phyloP scores from a whole-genome alignment of 2,113 vertebrate species.

The Corythoichthys haematopterus region DNA sequence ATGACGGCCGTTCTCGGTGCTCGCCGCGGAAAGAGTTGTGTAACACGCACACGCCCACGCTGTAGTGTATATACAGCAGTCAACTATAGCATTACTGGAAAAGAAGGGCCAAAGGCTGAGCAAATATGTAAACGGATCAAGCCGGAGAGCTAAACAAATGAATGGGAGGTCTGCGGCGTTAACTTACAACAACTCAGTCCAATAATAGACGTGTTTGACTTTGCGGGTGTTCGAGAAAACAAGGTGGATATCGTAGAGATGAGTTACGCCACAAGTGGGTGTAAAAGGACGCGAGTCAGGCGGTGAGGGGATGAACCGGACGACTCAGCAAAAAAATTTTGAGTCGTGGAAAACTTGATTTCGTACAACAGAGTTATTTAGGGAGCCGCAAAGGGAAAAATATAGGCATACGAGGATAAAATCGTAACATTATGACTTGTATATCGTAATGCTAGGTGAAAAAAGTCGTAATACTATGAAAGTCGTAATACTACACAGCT shows the following conservation, averaged over 20 bases:
- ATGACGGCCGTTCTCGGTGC: constrained; percentile 69
- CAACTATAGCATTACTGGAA: constrained; percentile 59
- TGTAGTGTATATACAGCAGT: constrained; percentile 14
- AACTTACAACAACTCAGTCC: constrained; percentile 46
- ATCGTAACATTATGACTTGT: too few relatives aligned
- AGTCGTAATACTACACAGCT: too few relatives aligned
- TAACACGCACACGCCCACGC: constrained; percentile 43
- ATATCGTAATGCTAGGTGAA: too few relatives aligned
- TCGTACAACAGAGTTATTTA: too few relatives aligned
- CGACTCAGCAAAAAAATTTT: too few relatives aligned
- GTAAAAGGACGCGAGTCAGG: background rate
- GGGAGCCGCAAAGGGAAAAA: too few relatives aligned
- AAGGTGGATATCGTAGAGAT: background rate
- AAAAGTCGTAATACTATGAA: too few relatives aligned
- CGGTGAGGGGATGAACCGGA: background rate
- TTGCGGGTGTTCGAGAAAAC: constrained; percentile 11
- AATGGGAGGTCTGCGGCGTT: constrained; percentile 66
- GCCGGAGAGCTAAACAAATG: constrained; percentile 68
- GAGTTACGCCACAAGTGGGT: background rate
- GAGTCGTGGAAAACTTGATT: too few relatives aligned
- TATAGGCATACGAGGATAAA: too few relatives aligned
- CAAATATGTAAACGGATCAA: constrained; percentile 69
- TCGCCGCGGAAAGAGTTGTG: constrained; percentile 73
- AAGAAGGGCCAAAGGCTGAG: constrained; percentile 59
- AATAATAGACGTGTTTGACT: constrained; percentile 33